These are phyloP conservation scores for Hydrotaea diabolus DNA, from an alignment of 2,888 invertebrate genomes.

Conservation along the genomic window DNA sequence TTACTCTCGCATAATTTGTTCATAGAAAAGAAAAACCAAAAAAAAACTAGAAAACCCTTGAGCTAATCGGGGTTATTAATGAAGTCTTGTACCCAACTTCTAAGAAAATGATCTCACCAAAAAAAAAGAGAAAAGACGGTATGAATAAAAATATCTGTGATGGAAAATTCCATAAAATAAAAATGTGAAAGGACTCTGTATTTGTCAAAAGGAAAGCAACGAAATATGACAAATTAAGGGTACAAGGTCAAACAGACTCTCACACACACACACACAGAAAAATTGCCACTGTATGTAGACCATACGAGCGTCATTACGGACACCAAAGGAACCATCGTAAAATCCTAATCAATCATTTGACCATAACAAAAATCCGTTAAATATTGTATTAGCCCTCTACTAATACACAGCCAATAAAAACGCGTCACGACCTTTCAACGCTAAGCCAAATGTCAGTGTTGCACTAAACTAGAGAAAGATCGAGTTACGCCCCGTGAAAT, in stretches of 20 bases:
- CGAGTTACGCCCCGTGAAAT: slow-evolving; percentile 47
- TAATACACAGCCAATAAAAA: slow-evolving; percentile 42
- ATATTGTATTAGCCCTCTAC: slow-evolving; percentile 10
- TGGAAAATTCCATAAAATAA: slow-evolving; percentile 9
- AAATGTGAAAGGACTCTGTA: background rate
- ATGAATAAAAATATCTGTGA: slow-evolving; percentile 13
- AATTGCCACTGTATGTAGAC: background rate
- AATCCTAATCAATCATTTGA: slow-evolving; percentile 37
- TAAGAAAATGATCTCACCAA: background rate
- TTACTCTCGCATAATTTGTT: background rate
- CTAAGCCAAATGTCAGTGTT: slow-evolving; percentile 51
- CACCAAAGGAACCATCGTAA: slow-evolving; percentile 7
- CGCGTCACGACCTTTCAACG: slow-evolving; percentile 46
- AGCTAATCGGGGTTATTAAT: slow-evolving; percentile 36
- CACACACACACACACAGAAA: too few relatives aligned
- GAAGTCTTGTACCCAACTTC: background rate
- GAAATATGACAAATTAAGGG: slow-evolving; percentile 26
- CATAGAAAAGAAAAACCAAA: background rate
- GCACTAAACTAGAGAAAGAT: slow-evolving; percentile 4
- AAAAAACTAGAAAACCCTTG: slow-evolving; percentile 27
- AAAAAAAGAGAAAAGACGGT: background rate
- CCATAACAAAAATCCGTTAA: slow-evolving; percentile 40
- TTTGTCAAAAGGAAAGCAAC: background rate
- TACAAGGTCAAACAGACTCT: slow-evolving; percentile 44
- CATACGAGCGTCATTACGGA: background rate